Evolutionary conservation across 2,113 vertebrate species (phyloP).

Genomic region (Scolopax mira): DNA sequence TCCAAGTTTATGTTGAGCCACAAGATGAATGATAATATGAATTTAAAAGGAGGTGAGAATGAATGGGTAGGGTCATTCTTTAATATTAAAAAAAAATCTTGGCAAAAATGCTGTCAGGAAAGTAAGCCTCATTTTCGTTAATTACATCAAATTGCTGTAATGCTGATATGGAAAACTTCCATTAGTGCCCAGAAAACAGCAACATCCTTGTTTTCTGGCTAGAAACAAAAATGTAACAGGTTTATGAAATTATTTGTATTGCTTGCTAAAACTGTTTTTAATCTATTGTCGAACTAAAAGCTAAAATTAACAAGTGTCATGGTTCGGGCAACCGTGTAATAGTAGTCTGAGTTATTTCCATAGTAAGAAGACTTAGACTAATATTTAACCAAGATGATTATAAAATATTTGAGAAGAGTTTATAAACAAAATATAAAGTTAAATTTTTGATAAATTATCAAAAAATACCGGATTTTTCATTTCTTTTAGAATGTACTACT

Average conservation of each 20-base stretch:
- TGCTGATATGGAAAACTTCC: not conserved
- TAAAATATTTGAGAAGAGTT: not conserved
- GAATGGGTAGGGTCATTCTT: not conserved
- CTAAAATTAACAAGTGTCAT: not conserved
- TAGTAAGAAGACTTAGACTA: not conserved
- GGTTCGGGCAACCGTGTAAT: not conserved
- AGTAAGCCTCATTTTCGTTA: not conserved
- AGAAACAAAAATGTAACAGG: not conserved
- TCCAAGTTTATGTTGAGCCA: not conserved
- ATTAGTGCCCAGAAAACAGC: not conserved
- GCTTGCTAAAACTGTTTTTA: not conserved
- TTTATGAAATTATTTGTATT: not conserved
- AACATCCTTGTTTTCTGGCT: not conserved
- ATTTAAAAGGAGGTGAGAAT: not conserved
- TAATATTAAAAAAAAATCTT: not conserved
- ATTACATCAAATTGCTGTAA: not conserved
- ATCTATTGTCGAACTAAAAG: not conserved
- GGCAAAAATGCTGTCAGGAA: not conserved
- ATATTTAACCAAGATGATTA: not conserved
- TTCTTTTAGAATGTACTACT: conserved; percentile 81
- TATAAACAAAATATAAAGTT: not conserved
- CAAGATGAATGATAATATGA: not conserved
- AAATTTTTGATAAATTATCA: not conserved
- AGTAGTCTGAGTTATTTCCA: not conserved
- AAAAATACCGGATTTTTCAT: not conserved